These are phyloP conservation scores for Carcharodon carcharias DNA, from an alignment of 2,797 vertebrate species.

Conservation along the genomic window DNA sequence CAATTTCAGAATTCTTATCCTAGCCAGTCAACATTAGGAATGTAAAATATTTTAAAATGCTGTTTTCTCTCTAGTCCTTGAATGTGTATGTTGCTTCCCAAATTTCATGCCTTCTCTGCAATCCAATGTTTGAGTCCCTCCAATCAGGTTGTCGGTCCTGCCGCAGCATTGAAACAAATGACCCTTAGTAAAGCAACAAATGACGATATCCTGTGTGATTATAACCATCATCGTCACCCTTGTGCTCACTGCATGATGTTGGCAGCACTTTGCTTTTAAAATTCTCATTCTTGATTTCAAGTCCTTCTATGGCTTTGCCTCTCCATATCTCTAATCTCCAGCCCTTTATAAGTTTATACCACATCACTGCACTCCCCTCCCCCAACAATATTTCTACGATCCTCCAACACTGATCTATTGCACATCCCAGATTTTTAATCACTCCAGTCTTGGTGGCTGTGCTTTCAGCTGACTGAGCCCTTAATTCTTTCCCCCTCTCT, in stretches of 20 bases:
- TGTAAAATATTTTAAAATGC: background rate
- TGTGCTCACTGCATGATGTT: background rate
- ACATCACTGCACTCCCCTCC: no score
- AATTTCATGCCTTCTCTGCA: background rate
- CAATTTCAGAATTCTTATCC: background rate
- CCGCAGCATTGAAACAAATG: background rate
- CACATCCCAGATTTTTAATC: background rate
- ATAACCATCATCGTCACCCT: no score
- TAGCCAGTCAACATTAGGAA: background rate
- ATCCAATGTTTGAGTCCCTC: background rate
- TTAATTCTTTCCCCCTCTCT: background rate
- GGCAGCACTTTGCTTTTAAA: background rate
- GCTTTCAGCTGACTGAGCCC: background rate
- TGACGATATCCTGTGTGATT: background rate
- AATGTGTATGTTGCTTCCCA: background rate
- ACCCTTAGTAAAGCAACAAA: background rate
- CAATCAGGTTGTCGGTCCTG: background rate
- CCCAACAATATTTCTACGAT: background rate
- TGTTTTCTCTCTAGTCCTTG: background rate
- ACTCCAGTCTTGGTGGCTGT: background rate
- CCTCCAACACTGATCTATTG: background rate
- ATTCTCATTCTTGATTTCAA: background rate
- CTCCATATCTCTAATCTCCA: background rate
- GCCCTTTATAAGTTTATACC: no score
- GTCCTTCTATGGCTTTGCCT: background rate